Evolutionary conservation across 2,113 vertebrate genomes (phyloP), one percentile per base, ranked within the genome.

Genomic region (Prochilodus magdalenae): DNA sequence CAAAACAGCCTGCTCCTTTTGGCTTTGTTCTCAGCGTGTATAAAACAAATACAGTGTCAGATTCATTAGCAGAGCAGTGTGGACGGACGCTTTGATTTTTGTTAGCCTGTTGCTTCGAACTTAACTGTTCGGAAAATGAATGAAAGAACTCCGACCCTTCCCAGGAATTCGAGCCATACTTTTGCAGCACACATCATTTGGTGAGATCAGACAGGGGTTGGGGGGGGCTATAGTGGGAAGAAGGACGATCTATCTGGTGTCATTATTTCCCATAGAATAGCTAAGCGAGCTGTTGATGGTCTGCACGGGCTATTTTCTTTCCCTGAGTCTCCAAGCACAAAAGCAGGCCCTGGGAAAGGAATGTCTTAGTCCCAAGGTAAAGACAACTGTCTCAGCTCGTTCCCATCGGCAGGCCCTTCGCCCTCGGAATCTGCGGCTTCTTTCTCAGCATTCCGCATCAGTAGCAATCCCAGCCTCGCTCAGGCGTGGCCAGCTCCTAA

Each of bases 391-490:
- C 89, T 78, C 88, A 69, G 90, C 91, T 85, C 89, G 90, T 94
- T 94, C 94, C 93, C 93, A 94, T 91, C 91, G 69, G 87, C 80
- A 67, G 59, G 88, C 88, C 62, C 90, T 86, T 91, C 92, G 89
- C 90, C 92, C 93, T 93, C 90, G 84, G 89, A 91, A 92, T 93
- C 89, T 91, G 84, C 87, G 83, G 90, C 91, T 84, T 94, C 93
- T 94, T 95, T 95, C 93, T 94, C 94, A 94, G 92, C 93, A 90
- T 94, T 94, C 90, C 92, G 92, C 93, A 93, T 94, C 94, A 95
- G 93, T 93, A 93, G 92, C 91, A 92, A 94, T 95, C 91, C 89
- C 79, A 76, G 93, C 86, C 87, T 87, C 92, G 79, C 85, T 94
- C 92, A 95, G 91, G 92, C 93, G 87, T 93, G 84, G 87, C 72